Base-by-base conservation (phyloP, 2,797 vertebrate species). In the Myoxocephalus aenaeus region DNA sequence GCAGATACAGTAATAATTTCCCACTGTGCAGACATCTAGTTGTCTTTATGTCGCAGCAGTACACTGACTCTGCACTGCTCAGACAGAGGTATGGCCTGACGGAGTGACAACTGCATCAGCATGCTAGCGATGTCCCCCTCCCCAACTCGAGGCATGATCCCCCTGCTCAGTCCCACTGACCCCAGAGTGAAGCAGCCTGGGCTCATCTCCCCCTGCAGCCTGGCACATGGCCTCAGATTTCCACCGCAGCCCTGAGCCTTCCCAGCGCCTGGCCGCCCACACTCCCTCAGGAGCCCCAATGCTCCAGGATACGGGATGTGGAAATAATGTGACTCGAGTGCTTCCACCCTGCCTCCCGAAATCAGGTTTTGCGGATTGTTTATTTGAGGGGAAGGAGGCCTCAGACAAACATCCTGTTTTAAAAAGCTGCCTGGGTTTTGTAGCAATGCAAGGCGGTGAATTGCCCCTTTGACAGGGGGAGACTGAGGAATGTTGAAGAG, bases 361-460 rank as follows among this genome's bases (percentile, higher is more conserved):
- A 96, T 95, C 94, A 96, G 96, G 92, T 94, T 95, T 93, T 95
- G 94, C 92, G 93, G 95, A 95, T 96, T 97, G 96, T 97, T 98
- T 97, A 96, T 97, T 96, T 96, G 96, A 96, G 96, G 96, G 95
- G 94, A 96, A 95, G 95, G 95, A 96, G 94, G 95, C 96, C 94
- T 95, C 95, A 90, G 95, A 95, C 96, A 96, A 96, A 96, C 96
- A 96, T 97, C 96, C 96, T 97, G 96, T 96, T 97, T 96, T 94
- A 95, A 96, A 95, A 95, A 94, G 92, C 83, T 81, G 93, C 93
- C 94, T 92, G 90, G 89, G 90, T 94, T 94, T 94, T 93, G 94
- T 92, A 95, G 94, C 91, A 77, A 86, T 72, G 81, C 80, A 51
- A 85, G 86, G 90, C 82, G 86, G 91, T 94, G 93, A 93, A 94